Conservation (phyloP, 92 coral and sea anemone genomes). For the Epizoanthus stellaris region DNA sequence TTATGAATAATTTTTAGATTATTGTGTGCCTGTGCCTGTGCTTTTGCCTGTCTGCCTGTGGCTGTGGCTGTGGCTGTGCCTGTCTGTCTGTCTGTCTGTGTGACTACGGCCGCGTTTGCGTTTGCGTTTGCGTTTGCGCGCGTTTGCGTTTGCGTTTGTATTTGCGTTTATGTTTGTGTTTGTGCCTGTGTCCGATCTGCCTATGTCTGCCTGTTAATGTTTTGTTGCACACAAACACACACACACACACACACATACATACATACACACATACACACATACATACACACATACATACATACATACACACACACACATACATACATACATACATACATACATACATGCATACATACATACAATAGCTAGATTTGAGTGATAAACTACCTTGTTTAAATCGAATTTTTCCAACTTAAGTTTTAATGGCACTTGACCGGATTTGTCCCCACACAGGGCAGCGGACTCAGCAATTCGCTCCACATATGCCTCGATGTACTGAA, state of each 20-base stretch:
- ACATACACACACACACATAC: too few species aligned
- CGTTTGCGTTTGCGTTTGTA: too few species aligned
- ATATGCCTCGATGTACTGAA: slow-evolving; percentile 42
- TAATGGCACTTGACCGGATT: slow-evolving; percentile 47
- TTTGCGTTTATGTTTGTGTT: neutral
- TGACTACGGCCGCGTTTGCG: too few species aligned
- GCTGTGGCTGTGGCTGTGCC: too few species aligned
- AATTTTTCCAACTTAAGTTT: slow-evolving; percentile 69
- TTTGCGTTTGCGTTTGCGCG: neutral
- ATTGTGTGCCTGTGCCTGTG: neutral
- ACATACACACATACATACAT: too few species aligned
- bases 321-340: neutral
- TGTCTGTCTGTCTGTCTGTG: neutral
- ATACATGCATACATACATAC: neutral
- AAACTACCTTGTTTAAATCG: slow-evolving; percentile 66
- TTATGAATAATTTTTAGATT: neutral
- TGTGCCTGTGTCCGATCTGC: neutral
- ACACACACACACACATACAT: too few species aligned
- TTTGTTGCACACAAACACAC: too few species aligned
- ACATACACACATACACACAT: too few species aligned
- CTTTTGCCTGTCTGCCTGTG: neutral
- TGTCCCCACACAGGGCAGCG: slow-evolving; percentile 51
- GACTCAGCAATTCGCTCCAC: slow-evolving; percentile 53
- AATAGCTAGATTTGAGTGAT: neutral
- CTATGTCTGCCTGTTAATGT: too few species aligned